Conservation (phyloP, 2,113 vertebrate genomes). For the Channa argus region DNA sequence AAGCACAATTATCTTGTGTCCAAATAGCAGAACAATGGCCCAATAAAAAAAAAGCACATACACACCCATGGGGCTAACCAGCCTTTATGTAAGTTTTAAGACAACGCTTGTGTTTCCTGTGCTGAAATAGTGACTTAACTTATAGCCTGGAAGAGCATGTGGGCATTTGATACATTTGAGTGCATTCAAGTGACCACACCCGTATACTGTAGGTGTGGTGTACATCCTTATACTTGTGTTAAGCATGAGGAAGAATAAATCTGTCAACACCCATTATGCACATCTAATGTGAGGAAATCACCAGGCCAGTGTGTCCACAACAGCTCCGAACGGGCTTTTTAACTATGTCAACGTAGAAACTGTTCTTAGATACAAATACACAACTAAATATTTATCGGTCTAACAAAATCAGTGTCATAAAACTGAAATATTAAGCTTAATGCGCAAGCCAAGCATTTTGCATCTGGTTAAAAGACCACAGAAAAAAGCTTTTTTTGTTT, state of each 20-base stretch:
- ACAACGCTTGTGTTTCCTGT: conserved; percentile 62
- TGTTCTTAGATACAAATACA: neutral
- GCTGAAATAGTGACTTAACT: conserved; percentile 48
- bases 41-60: conserved; percentile 25
- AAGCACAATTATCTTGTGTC: conserved; percentile 22
- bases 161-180: conserved; percentile 7
- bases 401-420: neutral
- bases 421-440: neutral
- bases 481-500: neutral
- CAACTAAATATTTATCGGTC: neutral
- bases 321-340: neutral
- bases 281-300: conserved; percentile 54
- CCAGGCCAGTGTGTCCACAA: conserved; percentile 4
- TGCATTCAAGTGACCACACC: neutral
- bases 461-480: neutral
- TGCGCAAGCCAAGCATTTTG: neutral
- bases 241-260: conserved; percentile 69
- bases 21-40: conserved; percentile 52
- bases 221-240: conserved; percentile 38
- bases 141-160: conserved; percentile 14
- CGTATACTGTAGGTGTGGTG: conserved; percentile 31
- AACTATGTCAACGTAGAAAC: conserved; percentile 18
- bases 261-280: conserved; percentile 74
- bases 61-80: conserved; percentile 26
- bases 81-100: conserved; percentile 48